Evolutionary conservation across 2,797 vertebrate genomes (phyloP), one percentile per base, ranked within the genome.

Genomic region (Macropodus opercularis): DNA sequence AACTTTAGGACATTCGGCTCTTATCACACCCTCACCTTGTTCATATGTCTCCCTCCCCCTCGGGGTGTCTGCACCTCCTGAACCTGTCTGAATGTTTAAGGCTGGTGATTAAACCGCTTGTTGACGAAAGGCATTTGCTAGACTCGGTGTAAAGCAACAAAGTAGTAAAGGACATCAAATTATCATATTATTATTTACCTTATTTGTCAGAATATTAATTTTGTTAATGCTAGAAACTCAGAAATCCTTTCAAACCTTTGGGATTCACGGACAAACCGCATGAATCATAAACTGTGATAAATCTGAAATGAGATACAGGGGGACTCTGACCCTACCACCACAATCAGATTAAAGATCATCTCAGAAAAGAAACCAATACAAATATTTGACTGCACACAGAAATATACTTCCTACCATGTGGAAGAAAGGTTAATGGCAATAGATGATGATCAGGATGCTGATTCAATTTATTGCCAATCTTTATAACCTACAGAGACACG

Each of bases 41-140:
- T 79, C 13, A 56, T 61, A 56, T 38, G 32, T 61, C 31, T 59
- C 15, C 8, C 8, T 47, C 18, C 39, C 39, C 67, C 50, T 43
- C 40, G 1, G 62, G 59, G 44, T 0, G 1, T 44, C 36, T n/a
- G 3, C 41, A 26, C 10, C 36, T 29, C 14, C 8, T 35, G 3
- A 51, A 17, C 34, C 29, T 9, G 6, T 6, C 6, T 18, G 3
- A 46, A 39, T 36, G 22, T 31, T 50, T 17, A 56, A 23, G 15
- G 19, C 21, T 27, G 5, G 13, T n/a, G 26, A 9, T 21, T 9
- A 5, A 8, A 29, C 8, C 52, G 17, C 18, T 12, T 54, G 3
- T 17, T 21, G 29, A 29, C 13, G 26, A 32, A 35, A 32, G 14
- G 14, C 13, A 8, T 17, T 5, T 19, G n/a, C 23, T 27, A 2